phyloP scores from a whole-genome alignment of 2,797 vertebrate species.

The Tapirus indicus region DNA sequence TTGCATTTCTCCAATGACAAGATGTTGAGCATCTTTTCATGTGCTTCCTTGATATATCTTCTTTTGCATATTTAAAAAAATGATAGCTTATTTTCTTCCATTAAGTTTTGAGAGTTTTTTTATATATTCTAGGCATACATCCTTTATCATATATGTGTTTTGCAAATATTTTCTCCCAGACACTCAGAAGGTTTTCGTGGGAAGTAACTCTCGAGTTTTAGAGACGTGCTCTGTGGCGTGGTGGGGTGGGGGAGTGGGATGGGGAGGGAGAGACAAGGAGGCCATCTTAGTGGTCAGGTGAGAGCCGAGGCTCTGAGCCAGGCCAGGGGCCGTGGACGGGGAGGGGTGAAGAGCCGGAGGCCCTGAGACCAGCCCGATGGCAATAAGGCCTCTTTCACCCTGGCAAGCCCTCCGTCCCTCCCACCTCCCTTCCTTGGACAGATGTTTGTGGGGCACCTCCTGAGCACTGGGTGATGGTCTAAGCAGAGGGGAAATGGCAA shows the following conservation, averaged over 20 bases:
- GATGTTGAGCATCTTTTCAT: not conserved
- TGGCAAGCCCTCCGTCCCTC: not conserved
- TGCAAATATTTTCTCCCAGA: not conserved
- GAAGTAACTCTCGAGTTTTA: constrained; percentile 10
- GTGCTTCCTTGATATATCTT: not conserved
- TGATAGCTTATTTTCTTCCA: not conserved
- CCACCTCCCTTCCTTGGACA: not conserved
- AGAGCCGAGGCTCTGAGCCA: not conserved
- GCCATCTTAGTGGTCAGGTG: not conserved
- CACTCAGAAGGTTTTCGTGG: not conserved
- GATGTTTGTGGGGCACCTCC: not conserved
- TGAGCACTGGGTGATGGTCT: not conserved
- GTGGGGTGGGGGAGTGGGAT: not conserved
- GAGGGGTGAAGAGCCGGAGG: not conserved
- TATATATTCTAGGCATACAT: not conserved
- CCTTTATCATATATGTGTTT: not conserved
- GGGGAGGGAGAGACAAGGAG: not conserved
- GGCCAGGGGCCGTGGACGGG: not conserved
- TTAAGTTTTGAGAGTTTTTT: not conserved
- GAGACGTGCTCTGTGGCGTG: not conserved
- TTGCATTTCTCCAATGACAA: not conserved
- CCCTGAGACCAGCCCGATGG: not conserved
- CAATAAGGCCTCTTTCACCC: not conserved
- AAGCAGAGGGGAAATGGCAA: not conserved
- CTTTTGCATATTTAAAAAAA: not conserved